Evolutionary conservation across 2,797 vertebrate genomes (phyloP).

Genomic region (Xiphorhynchus erythropygius): DNA sequence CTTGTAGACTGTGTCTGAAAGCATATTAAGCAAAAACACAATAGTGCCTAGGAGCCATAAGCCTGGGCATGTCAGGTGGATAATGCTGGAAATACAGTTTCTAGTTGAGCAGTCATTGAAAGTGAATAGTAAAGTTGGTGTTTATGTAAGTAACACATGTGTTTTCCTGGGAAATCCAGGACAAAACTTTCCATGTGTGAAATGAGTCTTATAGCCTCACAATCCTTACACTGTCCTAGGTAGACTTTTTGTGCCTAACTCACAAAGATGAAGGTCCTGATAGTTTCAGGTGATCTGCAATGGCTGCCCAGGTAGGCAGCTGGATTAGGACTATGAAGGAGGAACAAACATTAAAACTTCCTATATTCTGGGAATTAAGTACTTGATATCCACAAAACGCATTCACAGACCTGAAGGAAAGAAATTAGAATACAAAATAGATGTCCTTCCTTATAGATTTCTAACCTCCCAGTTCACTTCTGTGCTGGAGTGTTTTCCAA

Average conservation of each 20-base stretch:
- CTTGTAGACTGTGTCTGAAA: neutral
- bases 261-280: neutral
- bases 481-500: neutral
- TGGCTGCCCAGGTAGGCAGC: neutral
- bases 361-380: neutral
- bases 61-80: neutral
- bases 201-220: neutral
- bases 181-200: neutral
- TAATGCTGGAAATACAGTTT: neutral
- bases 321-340: neutral
- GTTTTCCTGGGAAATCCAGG: neutral
- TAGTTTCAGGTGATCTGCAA: neutral
- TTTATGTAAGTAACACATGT: neutral
- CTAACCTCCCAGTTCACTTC: neutral
- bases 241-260: neutral
- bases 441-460: accelerated
- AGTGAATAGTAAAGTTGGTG: neutral
- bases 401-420: neutral
- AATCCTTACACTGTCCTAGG: neutral
- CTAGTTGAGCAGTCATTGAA: neutral
- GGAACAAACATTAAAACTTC: neutral
- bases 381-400: neutral
- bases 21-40: neutral
- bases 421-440: neutral
- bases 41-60: neutral